A percentile compares a stretch with the other conserved stretches of the same genome.
phyloP scores from a whole-genome alignment of 1,140 invertebrate species.

The Drosophila seguyi region DNA sequence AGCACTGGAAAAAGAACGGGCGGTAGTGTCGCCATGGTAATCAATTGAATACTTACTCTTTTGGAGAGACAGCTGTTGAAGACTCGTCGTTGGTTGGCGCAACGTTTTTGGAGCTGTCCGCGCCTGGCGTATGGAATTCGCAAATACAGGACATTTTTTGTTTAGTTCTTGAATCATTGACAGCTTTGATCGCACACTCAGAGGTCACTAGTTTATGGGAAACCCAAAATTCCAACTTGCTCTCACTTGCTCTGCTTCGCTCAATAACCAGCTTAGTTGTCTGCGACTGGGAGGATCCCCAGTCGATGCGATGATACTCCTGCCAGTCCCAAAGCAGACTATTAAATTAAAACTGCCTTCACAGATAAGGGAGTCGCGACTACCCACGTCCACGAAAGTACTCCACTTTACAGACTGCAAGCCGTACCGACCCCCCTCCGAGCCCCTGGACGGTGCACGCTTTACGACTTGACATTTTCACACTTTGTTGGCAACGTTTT shows the following conservation, averaged over 20 bases:
- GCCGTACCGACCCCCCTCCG: not conserved
- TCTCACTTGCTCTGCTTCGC: too few species aligned
- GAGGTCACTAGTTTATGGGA: conserved; percentile 13
- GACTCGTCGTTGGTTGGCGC: not conserved
- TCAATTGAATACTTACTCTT: conserved; percentile 6
- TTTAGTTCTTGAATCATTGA: not conserved
- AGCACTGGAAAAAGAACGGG: conserved; percentile 1
- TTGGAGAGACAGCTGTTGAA: not conserved
- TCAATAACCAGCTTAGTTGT: not conserved
- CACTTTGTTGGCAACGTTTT: conserved; percentile 80
- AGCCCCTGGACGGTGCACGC: conserved; percentile 46
- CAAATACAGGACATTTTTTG: conserved; percentile 69
- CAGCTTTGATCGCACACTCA: not conserved
- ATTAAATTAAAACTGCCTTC: conserved; percentile 47
- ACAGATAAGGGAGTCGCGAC: conserved; percentile 13
- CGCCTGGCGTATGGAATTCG: conserved; percentile 33
- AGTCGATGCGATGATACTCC: not conserved
- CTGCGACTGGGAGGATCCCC: not conserved
- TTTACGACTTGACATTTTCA: conserved; percentile 85
- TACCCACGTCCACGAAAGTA: conserved; percentile 3
- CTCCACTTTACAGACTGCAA: conserved; percentile 24
- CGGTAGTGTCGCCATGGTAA: not conserved
- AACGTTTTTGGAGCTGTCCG: not conserved
- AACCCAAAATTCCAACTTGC: not conserved
- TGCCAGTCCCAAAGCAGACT: conserved; percentile 9